Evolutionary conservation across 2,888 invertebrate species (phyloP).

Genomic region (Caprella mutica): DNA sequence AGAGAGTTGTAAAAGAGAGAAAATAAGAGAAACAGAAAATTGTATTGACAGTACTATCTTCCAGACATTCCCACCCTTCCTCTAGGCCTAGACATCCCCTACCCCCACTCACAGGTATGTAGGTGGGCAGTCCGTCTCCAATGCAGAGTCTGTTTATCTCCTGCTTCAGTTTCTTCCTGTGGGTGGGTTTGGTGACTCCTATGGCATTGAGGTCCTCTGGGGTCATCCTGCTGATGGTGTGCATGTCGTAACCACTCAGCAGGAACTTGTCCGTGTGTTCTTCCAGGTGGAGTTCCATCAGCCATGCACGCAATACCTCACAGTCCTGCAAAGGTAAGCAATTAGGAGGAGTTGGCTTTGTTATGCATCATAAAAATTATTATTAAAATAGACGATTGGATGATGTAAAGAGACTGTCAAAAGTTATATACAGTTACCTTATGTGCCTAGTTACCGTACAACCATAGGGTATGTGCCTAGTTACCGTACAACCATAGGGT

Average conservation of each 20-base stretch:
- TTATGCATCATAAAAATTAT: too few relatives aligned
- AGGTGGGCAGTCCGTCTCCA: constrained; percentile 87
- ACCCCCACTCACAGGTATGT: constrained; percentile 58
- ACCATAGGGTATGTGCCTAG: too few relatives aligned
- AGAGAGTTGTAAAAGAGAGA: background rate
- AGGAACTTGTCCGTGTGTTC: constrained; percentile 89
- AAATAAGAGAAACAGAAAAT: constrained; percentile 3
- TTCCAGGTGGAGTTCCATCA: constrained; percentile 84
- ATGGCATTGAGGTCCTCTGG: constrained; percentile 68
- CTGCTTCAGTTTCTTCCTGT: constrained; percentile 87
- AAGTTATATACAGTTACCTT: too few relatives aligned
- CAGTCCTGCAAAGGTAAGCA: too few relatives aligned
- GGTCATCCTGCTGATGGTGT: constrained; percentile 97
- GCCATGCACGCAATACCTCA: constrained; percentile 88
- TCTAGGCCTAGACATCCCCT: background rate
- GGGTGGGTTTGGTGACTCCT: constrained; percentile 90
- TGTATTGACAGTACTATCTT: background rate
- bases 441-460: too few relatives aligned
- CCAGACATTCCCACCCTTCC: constrained; percentile 35
- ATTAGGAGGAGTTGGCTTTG: too few relatives aligned
- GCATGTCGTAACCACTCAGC: constrained; percentile 92
- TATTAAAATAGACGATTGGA: too few relatives aligned
- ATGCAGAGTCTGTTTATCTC: constrained; percentile 90
- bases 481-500: too few relatives aligned
- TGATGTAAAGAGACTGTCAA: too few relatives aligned